Percentiles rank a stretch among this genome's conserved stretches.
These are phyloP conservation scores for Isurus oxyrinchus DNA, from an alignment of 2,113 vertebrate genomes.

Conservation along the genomic window DNA sequence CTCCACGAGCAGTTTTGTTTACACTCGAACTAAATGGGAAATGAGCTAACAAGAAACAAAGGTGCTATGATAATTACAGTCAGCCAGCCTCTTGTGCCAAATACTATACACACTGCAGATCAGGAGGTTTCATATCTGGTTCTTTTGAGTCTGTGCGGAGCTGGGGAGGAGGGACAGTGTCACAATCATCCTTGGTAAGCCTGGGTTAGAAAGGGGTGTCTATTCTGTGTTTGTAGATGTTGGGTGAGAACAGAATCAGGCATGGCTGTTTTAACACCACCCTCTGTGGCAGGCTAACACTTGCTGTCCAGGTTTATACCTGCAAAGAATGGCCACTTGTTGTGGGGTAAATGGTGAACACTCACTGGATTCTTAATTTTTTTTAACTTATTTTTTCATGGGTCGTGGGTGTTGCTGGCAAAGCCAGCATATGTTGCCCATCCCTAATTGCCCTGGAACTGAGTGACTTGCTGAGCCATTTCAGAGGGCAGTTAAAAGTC, in stretches of 20 bases:
- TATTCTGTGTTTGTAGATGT: not conserved
- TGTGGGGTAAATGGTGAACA: not conserved
- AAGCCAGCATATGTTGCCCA: too few relatives aligned
- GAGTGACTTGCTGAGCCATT: too few relatives aligned
- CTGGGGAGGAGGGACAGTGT: not conserved
- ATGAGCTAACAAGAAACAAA: not conserved
- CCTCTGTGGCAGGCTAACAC: not conserved
- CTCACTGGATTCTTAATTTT: too few relatives aligned
- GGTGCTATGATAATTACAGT: not conserved
- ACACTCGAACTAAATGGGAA: not conserved
- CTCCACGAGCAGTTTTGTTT: not conserved
- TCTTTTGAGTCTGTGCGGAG: not conserved
- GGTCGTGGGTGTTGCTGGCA: too few relatives aligned
- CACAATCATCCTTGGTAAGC: not conserved
- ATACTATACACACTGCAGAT: not conserved
- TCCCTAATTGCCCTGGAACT: too few relatives aligned
- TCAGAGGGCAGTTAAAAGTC: too few relatives aligned
- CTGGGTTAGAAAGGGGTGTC: not conserved
- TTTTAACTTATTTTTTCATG: too few relatives aligned
- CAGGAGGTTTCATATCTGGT: not conserved
- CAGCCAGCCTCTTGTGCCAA: not conserved
- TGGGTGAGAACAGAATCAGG: not conserved
- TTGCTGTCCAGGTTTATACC: not conserved
- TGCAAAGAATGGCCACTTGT: not conserved
- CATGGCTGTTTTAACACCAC: not conserved